A percentile compares a stretch with the other conserved stretches of the same genome.
Conservation (phyloP, 2,797 vertebrate genomes). For the Hypotaenidia philippensis region DNA sequence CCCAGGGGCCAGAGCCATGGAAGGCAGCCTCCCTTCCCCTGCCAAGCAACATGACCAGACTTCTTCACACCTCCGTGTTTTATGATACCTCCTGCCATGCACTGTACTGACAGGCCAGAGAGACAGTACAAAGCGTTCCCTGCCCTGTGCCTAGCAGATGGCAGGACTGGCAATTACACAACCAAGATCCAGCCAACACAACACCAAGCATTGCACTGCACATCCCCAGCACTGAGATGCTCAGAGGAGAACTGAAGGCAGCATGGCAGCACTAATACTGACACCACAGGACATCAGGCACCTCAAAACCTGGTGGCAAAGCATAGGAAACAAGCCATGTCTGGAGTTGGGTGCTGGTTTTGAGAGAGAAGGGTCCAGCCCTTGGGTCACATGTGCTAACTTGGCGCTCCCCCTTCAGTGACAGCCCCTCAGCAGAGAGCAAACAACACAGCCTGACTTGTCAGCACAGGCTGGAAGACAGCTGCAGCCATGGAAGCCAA, state of each 20-base stretch:
- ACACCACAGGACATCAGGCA: accelerated
- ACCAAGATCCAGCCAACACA: background rate
- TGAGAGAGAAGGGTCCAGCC: background rate
- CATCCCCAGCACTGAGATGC: accelerated
- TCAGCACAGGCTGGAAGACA: background rate
- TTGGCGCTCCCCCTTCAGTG: background rate
- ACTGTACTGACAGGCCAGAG: background rate
- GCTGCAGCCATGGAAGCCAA: background rate
- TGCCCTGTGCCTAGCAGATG: background rate
- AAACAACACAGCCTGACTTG: accelerated
- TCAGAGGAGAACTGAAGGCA: accelerated
- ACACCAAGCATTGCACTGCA: accelerated
- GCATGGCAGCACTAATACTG: accelerated
- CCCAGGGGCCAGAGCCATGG: background rate
- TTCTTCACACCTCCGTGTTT: accelerated
- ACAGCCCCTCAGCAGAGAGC: background rate
- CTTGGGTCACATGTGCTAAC: accelerated
- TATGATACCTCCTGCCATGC: accelerated
- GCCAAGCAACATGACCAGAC: background rate
- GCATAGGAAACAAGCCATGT: background rate
- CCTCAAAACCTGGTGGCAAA: background rate
- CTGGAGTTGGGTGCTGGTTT: accelerated
- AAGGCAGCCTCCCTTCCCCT: background rate
- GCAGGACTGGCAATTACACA: background rate
- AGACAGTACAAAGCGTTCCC: background rate